Conservation (phyloP, 2,888 invertebrate species). For the Campaea margaritaria region DNA sequence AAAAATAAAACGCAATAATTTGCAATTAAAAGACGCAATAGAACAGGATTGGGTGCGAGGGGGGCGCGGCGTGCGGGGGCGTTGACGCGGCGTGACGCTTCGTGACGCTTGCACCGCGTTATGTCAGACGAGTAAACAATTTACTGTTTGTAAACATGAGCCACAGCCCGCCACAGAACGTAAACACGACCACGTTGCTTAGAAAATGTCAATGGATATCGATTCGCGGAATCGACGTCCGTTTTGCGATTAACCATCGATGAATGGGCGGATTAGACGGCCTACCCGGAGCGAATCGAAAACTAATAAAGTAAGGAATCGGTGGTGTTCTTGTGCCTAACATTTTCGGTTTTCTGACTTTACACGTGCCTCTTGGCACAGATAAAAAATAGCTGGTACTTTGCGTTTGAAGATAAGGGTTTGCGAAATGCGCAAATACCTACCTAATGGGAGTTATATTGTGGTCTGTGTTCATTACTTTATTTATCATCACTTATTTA, state of each 20-base stretch:
- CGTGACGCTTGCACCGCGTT: constrained; percentile 63
- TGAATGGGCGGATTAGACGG: constrained; percentile 11
- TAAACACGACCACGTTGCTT: constrained; percentile 75
- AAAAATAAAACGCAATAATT: constrained; percentile 32
- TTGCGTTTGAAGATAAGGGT: constrained; percentile 18
- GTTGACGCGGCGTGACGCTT: constrained; percentile 54
- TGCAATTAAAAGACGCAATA: constrained; percentile 64
- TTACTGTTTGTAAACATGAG: constrained; percentile 80
- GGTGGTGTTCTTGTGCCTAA: not conserved
- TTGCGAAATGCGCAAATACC: constrained; percentile 22
- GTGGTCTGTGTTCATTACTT: not conserved
- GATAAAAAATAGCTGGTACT: not conserved
- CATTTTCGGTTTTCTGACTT: not conserved
- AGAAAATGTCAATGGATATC: constrained; percentile 66
- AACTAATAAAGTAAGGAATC: not conserved
- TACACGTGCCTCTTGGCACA: not conserved
- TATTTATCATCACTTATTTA: not conserved
- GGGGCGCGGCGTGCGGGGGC: constrained; percentile 51
- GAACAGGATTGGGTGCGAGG: constrained; percentile 64
- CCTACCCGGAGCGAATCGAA: constrained; percentile 6
- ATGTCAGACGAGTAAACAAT: constrained; percentile 76
- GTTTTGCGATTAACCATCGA: constrained; percentile 49
- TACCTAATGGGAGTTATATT: not conserved
- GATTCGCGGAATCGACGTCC: constrained; percentile 55
- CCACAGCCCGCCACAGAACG: constrained; percentile 58